Evolutionary conservation across 2,113 vertebrate species (phyloP).

Genomic region (Odocoileus virginianus): DNA sequence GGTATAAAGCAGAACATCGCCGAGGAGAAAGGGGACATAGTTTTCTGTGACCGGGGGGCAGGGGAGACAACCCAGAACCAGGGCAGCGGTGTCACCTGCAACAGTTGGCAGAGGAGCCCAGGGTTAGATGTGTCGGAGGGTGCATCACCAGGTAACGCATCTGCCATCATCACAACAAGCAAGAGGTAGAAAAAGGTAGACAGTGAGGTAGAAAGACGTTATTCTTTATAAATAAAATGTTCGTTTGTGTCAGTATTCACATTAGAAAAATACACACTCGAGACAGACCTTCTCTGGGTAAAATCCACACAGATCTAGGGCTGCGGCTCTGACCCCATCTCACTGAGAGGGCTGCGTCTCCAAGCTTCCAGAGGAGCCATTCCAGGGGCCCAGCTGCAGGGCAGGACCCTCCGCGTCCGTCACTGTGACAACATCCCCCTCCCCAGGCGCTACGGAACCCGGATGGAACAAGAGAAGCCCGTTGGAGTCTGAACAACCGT

Average conservation of each 20-base stretch:
- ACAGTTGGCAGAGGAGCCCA: too few species aligned
- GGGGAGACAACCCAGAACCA: neutral
- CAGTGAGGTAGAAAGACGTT: conserved; percentile 43
- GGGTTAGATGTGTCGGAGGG: accelerated
- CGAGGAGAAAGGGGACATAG: accelerated
- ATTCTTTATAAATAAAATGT: conserved; percentile 80
- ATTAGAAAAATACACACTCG: conserved; percentile 82
- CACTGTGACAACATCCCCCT: conserved; percentile 82
- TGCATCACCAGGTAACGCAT: neutral
- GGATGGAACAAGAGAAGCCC: conserved; percentile 82
- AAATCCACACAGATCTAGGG: neutral
- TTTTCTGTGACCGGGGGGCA: accelerated
- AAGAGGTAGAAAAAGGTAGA: conserved; percentile 55
- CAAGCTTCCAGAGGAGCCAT: conserved; percentile 82
- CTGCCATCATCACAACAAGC: conserved; percentile 31
- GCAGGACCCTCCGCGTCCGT: conserved; percentile 80
- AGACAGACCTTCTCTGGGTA: conserved; percentile 53
- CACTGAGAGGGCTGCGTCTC: conserved; percentile 75
- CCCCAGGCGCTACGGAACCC: conserved; percentile 75
- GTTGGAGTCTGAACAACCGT: conserved; percentile 85
- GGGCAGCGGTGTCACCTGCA: accelerated
- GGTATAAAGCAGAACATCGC: neutral
- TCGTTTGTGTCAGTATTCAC: conserved; percentile 76
- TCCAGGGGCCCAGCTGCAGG: conserved; percentile 82
- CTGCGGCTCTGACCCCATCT: conserved; percentile 40